A percentile compares a stretch with the other conserved stretches of the same genome.
Evolutionary conservation across 2,888 invertebrate genomes (phyloP).

Genomic region (Ctenicera cuprea): DNA sequence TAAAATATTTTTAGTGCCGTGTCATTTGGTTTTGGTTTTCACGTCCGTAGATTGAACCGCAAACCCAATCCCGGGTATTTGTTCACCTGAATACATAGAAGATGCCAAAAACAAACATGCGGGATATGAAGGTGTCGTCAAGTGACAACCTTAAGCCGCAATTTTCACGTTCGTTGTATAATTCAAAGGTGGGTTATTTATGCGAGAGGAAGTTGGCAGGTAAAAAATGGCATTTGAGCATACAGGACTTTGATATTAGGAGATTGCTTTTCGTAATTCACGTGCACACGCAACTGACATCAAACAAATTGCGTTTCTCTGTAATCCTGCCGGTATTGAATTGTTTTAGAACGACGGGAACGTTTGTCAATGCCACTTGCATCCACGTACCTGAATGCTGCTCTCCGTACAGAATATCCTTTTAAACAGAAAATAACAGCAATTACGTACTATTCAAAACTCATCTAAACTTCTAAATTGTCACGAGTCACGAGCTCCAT

Average conservation of each 20-base stretch:
- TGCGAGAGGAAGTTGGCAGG: constrained; percentile 50
- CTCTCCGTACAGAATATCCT: constrained; percentile 17
- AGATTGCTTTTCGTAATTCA: constrained; percentile 53
- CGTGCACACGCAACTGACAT: constrained; percentile 54
- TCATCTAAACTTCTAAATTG: constrained; percentile 19
- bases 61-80: constrained; percentile 52
- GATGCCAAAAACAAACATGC: constrained; percentile 57
- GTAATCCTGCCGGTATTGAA: constrained; percentile 52
- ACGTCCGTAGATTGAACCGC: constrained; percentile 41
- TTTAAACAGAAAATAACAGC: constrained; percentile 31
- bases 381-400: constrained; percentile 25
- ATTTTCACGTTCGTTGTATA: constrained; percentile 53
- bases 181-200: constrained; percentile 53
- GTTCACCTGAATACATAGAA: constrained; percentile 59
- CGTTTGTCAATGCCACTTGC: constrained; percentile 52
- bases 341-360: constrained; percentile 49
- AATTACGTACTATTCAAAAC: constrained; percentile 19
- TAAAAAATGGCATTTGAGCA: constrained; percentile 51
- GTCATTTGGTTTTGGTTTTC: constrained; percentile 32
- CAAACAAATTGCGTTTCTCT: constrained; percentile 53
- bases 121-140: constrained; percentile 56
- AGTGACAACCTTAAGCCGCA: constrained; percentile 54
- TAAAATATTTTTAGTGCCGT: background rate
- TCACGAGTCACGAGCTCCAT: constrained; percentile 15
- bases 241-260: constrained; percentile 54